These are phyloP conservation scores for Macropus fuliginosus DNA, from an alignment of 2,797 vertebrate genomes.

Conservation along the genomic window DNA sequence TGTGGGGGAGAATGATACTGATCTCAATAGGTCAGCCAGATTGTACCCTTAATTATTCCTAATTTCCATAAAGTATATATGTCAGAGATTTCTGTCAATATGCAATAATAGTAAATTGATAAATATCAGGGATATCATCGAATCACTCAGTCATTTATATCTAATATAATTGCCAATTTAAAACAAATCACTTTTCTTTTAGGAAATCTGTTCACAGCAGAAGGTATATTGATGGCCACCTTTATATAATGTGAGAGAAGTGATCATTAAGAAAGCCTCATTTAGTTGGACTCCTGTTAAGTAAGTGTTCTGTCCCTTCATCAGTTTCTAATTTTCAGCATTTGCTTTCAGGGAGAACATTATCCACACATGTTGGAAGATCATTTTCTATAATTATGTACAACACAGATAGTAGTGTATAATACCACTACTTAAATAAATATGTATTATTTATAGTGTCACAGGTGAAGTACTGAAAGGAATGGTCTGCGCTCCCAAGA, in stretches of 20 bases:
- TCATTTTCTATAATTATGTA: slow-evolving; percentile 85
- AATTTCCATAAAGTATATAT: background rate
- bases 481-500: slow-evolving; percentile 81
- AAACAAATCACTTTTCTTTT: background rate
- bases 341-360: slow-evolving; percentile 74
- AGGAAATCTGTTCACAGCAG: background rate
- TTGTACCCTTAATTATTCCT: background rate
- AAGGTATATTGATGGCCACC: slow-evolving; percentile 22
- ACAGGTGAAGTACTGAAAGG: slow-evolving; percentile 84
- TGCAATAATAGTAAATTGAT: accelerated
- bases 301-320: slow-evolving; percentile 39
- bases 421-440: slow-evolving; percentile 84
- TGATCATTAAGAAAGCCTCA: slow-evolving; percentile 39
- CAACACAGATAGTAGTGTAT: slow-evolving; percentile 72
- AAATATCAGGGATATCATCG: accelerated
- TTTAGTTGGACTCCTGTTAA: slow-evolving; percentile 41
- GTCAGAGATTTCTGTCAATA: too few relatives aligned
- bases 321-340: slow-evolving; percentile 67
- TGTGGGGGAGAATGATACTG: background rate
- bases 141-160: background rate
- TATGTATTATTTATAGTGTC: slow-evolving; percentile 86
- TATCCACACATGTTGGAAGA: slow-evolving; percentile 74
- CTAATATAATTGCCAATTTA: background rate
- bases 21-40: background rate
- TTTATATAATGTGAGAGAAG: slow-evolving; percentile 25